Conservation (phyloP, 2,797 vertebrate genomes). For the Peromyscus eremicus region DNA sequence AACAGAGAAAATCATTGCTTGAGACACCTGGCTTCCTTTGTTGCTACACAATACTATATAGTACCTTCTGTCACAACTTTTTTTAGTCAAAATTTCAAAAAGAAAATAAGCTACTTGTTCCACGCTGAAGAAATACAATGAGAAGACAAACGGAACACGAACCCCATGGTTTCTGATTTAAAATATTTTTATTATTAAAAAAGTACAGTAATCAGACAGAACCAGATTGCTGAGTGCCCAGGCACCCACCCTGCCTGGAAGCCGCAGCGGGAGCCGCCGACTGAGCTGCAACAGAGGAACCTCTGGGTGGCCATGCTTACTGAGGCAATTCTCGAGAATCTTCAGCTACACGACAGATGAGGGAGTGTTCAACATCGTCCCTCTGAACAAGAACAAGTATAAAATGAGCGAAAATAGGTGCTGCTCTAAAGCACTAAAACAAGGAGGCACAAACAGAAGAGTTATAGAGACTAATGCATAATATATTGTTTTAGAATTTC, state of each 20-base stretch:
- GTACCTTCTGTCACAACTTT: conserved; percentile 8
- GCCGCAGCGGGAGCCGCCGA: conserved; percentile 24
- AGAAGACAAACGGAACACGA: conserved; percentile 58
- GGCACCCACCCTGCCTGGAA: conserved; percentile 54
- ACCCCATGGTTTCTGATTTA: conserved; percentile 64
- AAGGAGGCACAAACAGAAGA: conserved; percentile 59
- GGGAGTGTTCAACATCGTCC: conserved; percentile 37
- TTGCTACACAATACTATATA: neutral
- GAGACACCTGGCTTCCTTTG: neutral
- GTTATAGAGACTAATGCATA: conserved; percentile 65
- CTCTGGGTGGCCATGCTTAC: conserved; percentile 62
- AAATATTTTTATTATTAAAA: conserved; percentile 80
- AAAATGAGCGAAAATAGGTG: conserved; percentile 52
- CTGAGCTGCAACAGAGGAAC: conserved; percentile 49
- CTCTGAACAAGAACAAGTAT: conserved; percentile 63
- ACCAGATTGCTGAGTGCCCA: conserved; percentile 67
- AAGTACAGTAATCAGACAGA: conserved; percentile 67
- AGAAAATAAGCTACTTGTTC: neutral
- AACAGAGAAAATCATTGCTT: conserved; percentile 27
- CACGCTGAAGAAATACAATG: conserved; percentile 54
- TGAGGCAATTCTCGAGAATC: conserved; percentile 62
- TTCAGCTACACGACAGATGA: conserved; percentile 13
- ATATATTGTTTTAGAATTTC: conserved; percentile 67
- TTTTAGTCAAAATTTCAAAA: neutral
- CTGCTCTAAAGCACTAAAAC: conserved; percentile 62